Evolutionary conservation across 2,888 invertebrate species (phyloP), one percentile per base, ranked within the genome.

Genomic region (Drosophila colorata): DNA sequence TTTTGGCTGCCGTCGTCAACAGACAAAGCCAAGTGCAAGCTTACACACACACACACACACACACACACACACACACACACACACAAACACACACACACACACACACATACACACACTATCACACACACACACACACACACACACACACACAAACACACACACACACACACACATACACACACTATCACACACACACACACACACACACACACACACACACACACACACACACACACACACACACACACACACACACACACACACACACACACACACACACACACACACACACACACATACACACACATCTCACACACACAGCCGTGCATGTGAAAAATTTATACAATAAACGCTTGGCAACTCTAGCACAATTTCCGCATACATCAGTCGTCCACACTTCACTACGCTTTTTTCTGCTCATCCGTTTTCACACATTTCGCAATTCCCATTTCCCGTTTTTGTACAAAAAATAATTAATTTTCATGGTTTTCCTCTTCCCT

Each of bases 391-490:
- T 76, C 67, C 57, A 64, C 79, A 73, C 78, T 85, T 78, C 66
- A 69, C 65, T 63, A 55, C 66, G 68, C 55, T 63, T 59, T 55
- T 71, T 57, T 49, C 13, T 53, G 55, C 47, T 58, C 78, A 59
- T 84, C 68, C 74, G 58, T 52, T 76, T 58, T 66, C 67, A 31
- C 70, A 74, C 65, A 64, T 46, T 76, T 47, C 61, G 44, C 63
- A 48, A 48, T 55, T 33, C 18, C 52, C 63, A 33, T 43, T 48
- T 25, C 2, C 53, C 33, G 46, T 35, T 66, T 70, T 67, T 60
- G 58, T 67, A 71, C 56, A 69, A 70, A 88, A 86, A 73, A 88
- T 80, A 87, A 84, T 88, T 84, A 87, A 84, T 88, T 88, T 88
- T 75, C 56, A 80, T 72, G 68, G 84, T 66, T 69, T 68, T 77